Conservation (phyloP, 2,113 vertebrate species). For the Mesitornis unicolor region DNA sequence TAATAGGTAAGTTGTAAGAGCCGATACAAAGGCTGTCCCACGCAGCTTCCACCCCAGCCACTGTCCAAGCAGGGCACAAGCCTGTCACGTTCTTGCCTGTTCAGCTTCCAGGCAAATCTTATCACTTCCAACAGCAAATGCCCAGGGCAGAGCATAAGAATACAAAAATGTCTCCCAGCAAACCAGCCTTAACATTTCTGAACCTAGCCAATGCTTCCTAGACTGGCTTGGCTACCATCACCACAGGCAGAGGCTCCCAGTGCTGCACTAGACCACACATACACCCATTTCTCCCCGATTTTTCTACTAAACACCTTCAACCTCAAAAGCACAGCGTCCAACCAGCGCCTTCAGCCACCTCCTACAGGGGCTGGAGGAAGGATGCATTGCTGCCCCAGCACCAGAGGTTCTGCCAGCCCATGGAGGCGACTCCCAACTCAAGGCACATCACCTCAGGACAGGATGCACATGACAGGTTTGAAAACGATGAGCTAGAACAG, state of each 20-base stretch:
- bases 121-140: not conserved
- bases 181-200: not conserved
- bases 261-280: rapidly evolving
- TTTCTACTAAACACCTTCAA: not conserved
- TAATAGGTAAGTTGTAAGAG: not conserved
- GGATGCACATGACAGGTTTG: not conserved
- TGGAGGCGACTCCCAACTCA: not conserved
- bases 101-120: not conserved
- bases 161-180: not conserved
- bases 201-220: not conserved
- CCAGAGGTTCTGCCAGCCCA: not conserved
- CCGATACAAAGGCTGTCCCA: not conserved
- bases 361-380: not conserved
- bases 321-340: not conserved
- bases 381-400: not conserved
- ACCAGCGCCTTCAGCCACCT: not conserved
- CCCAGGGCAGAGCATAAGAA: not conserved
- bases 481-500: not conserved
- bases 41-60: not conserved
- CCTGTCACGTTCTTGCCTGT: not conserved
- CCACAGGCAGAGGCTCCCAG: not conserved
- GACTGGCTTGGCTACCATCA: not conserved
- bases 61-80: not conserved
- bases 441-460: not conserved
- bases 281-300: not conserved